phyloP scores from a whole-genome alignment of 2,888 invertebrate species.

The Serripes groenlandicus region DNA sequence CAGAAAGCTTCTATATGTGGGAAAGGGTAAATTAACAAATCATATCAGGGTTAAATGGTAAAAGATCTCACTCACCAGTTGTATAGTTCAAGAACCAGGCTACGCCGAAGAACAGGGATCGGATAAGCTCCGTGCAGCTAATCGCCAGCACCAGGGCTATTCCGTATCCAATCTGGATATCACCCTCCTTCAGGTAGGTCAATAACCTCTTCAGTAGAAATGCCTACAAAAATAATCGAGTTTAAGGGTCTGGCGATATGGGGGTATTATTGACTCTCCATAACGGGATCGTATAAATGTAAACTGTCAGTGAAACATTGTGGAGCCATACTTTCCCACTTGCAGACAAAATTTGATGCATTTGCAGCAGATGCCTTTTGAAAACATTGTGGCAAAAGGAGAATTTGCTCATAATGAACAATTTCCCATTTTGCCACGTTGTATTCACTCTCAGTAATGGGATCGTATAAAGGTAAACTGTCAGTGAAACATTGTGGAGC shows the following conservation, averaged over 20 bases:
- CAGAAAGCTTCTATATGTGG: no score
- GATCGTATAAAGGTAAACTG: no score
- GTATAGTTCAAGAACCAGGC: constrained; percentile 88
- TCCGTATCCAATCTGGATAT: constrained; percentile 86
- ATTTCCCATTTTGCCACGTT: not conserved
- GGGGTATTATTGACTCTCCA: no score
- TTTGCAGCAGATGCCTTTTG: no score
- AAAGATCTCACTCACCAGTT: constrained; percentile 82
- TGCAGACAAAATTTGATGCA: no score
- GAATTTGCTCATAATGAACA: not conserved
- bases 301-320: no score
- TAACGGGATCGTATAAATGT: no score
- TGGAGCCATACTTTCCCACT: no score
- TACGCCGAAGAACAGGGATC: constrained; percentile 87
- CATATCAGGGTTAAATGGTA: no score
- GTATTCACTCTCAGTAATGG: no score
- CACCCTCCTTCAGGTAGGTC: constrained; percentile 78
- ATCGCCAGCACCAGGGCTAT: constrained; percentile 87
- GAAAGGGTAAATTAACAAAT: no score
- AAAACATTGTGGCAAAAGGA: not conserved
- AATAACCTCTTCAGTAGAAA: constrained; percentile 77
- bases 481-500: not conserved
- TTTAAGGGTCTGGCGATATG: no score
- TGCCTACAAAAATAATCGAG: constrained; percentile 73
- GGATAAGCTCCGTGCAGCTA: constrained; percentile 86